Evolutionary conservation across 2,113 vertebrate species (phyloP), one percentile per base, ranked within the genome.

Genomic region (Cariama cristata): DNA sequence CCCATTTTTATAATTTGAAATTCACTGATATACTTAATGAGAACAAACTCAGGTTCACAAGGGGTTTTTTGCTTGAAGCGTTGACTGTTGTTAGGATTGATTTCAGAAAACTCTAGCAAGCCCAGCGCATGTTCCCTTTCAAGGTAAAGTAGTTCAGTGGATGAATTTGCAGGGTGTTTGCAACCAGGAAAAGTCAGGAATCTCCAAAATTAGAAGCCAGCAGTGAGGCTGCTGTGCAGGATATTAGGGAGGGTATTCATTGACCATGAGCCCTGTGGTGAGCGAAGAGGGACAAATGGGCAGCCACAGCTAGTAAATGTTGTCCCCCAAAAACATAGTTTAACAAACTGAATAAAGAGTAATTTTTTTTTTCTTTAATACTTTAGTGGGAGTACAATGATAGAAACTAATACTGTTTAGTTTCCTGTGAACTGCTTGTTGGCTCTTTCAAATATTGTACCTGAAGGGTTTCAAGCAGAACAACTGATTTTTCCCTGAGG

Each of bases 41-140:
- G n/a, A 79, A 14, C 2, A 52, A 75, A 33, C 9, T 69, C 6
- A 4, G 2, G 8, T 55, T 60, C 64, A 24, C 9, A 27, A 45
- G 7, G 18, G 1, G 0, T 33, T 59, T 68, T 30, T 19, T 12
- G 1, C 5, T 81, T 56, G 13, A 23, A 0, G 19, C 11, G 38
- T 13, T 63, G 24, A 12, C 4, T 42, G 21, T 16, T 81, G 12
- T 4, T 16, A 58, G 33, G 44, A 27, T 12, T n/a, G 28, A 22
- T 75, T 63, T 79, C 58, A 82, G 58, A 22, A 26, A 35, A 7
- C 26, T 38, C 32, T 45, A 53, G 14, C 24, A 16, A 58, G 6
- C 32, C 2, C 0, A 0, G 44, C 12, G 8, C 18, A 5, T 0
- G 1, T 58, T 64, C 6, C 8, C 62, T 84, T 84, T 32, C 2